Evolutionary conservation across 2,113 vertebrate genomes (phyloP), one percentile per base, ranked within the genome.

Genomic region (Centropus bengalensis): DNA sequence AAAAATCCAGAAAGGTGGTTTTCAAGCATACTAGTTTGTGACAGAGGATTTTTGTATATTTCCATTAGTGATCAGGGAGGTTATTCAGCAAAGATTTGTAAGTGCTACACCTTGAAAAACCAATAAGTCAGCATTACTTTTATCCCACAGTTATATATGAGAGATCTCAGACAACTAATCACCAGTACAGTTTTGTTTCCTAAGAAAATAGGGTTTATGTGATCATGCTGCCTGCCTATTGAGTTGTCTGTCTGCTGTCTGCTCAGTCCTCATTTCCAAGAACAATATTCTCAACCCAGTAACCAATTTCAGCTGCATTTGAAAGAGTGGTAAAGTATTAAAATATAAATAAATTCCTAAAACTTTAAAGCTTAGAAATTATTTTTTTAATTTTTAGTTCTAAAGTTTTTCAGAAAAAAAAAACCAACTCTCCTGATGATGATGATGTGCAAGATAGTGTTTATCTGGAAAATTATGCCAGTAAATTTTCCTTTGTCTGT

Each of bases 201-300:
- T 88, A 79, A 89, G 81, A 86, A 94, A 91, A 85, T 38, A 79
- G 16, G 85, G 19, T 16, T 87, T 87, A 79, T 85, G 58, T 79
- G 87, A 82, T 85, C 85, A 76, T 73, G 12, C 66, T 85, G 70
- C 84, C 84, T 86, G 83, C 44, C 23, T 68, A 8, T 52, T 64
- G 58, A 87, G 8, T 9, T 92, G 32, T 26, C 55, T 78, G 71
- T 49, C 85, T 77, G 40, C 73, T 83, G 56, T 82, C 67, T 92
- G 51, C 56, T 83, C 2, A 27, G 4, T 70, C 23, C 18, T 87
- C 16, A 79, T 71, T 95, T 91, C 59, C 22, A 64, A 91, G 95
- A 49, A 71, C 62, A 86, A 49, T 56, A 52, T 78, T 52, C 28
- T 63, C 42, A 89, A 68, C 16, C 3, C 13, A 52, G 11, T 82